These are phyloP conservation scores for Pseudolycoriella hygida DNA, from an alignment of 2,888 invertebrate genomes.

Conservation along the genomic window DNA sequence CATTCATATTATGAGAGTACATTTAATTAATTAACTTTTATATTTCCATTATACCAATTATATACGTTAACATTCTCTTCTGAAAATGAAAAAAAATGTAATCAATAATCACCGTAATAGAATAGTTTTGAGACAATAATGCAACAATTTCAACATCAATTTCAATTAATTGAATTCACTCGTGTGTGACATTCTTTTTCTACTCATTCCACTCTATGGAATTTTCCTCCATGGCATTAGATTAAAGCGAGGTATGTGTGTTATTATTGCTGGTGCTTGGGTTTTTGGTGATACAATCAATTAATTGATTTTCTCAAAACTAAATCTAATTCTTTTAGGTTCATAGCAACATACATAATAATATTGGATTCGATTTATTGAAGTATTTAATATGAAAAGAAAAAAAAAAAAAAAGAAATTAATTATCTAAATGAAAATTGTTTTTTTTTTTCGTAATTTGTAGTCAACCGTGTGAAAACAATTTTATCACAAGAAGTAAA, in stretches of 20 bases:
- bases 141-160: not conserved
- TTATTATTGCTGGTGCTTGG: too few species aligned
- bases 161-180: conserved; percentile 1
- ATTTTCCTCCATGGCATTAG: too few species aligned
- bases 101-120: too few species aligned
- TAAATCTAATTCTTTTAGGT: not conserved
- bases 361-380: not conserved
- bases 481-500: not conserved
- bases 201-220: not conserved
- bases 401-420: not conserved
- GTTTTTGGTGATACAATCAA: not conserved
- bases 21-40: too few species aligned
- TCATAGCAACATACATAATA: not conserved
- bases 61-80: too few species aligned
- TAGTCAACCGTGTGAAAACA: not conserved
- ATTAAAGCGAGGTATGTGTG: too few species aligned
- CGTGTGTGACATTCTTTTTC: conserved; percentile 1
- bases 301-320: not conserved
- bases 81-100: too few species aligned
- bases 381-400: not conserved
- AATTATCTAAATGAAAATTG: not conserved
- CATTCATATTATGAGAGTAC: too few species aligned
- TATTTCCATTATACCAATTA: too few species aligned
- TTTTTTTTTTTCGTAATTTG: not conserved
- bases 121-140: not conserved